Percentiles rank a stretch among this genome's conserved stretches.
These are phyloP conservation scores for Ovis aries DNA, from an alignment of 2,113 vertebrate species.

Conservation along the genomic window DNA sequence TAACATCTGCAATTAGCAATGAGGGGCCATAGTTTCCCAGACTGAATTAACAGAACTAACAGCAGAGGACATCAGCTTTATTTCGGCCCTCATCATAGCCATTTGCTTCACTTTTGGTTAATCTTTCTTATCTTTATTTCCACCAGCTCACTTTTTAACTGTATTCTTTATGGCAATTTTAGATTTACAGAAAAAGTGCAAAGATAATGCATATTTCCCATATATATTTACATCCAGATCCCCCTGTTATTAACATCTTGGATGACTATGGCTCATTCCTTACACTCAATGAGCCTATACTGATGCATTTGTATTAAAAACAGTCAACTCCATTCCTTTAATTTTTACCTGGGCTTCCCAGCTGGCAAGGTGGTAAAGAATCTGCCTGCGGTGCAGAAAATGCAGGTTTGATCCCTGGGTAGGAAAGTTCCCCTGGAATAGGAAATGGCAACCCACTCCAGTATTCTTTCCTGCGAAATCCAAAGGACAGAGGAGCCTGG, in stretches of 20 bases:
- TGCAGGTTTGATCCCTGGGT: background rate
- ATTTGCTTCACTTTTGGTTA: background rate
- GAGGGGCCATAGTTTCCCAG: background rate
- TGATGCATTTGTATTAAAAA: background rate
- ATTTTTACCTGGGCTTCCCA: background rate
- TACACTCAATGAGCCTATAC: background rate
- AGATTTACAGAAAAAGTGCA: background rate
- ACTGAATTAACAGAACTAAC: background rate
- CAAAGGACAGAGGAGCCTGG: background rate
- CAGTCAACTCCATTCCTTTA: background rate
- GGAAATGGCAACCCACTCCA: background rate
- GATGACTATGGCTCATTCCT: background rate
- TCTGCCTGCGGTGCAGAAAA: background rate
- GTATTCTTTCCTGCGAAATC: background rate
- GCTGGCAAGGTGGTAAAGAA: background rate
- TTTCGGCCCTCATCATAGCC: fast-evolving
- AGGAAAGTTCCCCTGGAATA: background rate
- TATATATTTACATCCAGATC: background rate
- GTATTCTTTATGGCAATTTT: background rate
- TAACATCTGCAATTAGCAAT: no score
- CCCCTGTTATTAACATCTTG: background rate
- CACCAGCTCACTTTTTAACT: background rate
- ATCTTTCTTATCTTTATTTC: background rate
- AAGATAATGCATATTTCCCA: background rate
- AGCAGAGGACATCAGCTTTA: background rate